These are phyloP conservation scores for Nibea coibor DNA, from an alignment of 2,113 vertebrate species.

Conservation along the genomic window DNA sequence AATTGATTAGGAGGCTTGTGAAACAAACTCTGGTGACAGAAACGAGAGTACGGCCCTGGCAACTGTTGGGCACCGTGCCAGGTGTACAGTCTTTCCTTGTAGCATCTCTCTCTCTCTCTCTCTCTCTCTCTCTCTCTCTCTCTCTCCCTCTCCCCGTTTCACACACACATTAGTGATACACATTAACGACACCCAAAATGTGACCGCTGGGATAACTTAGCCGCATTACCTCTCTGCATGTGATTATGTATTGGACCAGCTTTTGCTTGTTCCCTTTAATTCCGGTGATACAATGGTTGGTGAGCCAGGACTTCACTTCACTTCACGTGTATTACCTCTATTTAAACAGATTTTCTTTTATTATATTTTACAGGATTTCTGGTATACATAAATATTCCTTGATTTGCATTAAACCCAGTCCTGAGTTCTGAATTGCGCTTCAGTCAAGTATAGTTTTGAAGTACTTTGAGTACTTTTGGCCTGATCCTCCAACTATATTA, in stretches of 20 bases:
- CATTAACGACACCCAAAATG: conserved; percentile 71
- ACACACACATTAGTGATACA: conserved; percentile 67
- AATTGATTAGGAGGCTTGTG: conserved; percentile 85
- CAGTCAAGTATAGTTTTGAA: conserved; percentile 63
- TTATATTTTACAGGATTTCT: conserved; percentile 15
- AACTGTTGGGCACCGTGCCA: conserved; percentile 80
- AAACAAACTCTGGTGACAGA: conserved; percentile 83
- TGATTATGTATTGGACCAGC: conserved; percentile 36
- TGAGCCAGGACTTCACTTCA: conserved; percentile 8
- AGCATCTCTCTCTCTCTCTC: conserved; percentile 53
- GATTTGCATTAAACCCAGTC: conserved; percentile 47
- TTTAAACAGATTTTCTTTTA: conserved; percentile 9
- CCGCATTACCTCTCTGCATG: conserved; percentile 63
- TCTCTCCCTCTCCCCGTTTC: conserved; percentile 16
- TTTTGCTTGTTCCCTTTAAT: conserved; percentile 37
- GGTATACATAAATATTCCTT: conserved; percentile 29
- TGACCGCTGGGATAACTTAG: conserved; percentile 71
- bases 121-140: conserved; percentile 33
- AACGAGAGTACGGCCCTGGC: conserved; percentile 71
- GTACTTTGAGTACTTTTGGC: conserved; percentile 56
- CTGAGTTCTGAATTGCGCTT: conserved; percentile 44
- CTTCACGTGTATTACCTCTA: conserved; percentile 24
- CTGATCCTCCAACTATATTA: conserved; percentile 46
- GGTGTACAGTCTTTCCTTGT: conserved; percentile 62
- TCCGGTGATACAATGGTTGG: neutral